Evolutionary conservation across 2,113 vertebrate species (phyloP), one percentile per base, ranked within the genome.

Genomic region (Ophthalmolycus amberensis): DNA sequence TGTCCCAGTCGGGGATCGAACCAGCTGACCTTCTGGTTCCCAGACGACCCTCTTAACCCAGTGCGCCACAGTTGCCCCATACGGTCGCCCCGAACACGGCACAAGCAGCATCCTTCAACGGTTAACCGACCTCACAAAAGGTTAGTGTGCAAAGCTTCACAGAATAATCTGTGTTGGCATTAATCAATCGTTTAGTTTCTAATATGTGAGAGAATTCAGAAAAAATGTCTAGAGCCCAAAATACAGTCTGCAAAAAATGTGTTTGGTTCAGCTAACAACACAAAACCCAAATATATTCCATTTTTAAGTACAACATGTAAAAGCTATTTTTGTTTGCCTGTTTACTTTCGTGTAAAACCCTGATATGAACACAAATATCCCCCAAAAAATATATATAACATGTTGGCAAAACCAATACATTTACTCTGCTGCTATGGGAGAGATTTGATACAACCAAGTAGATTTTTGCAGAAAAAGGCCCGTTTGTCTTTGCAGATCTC

Each of bases 401-500:
- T 16, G 5, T 40, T 25, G 6, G 66, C 1, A 70, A 48, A 46
- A 25, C 7, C 3, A 46, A 29, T 9, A 7, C 5, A 46, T 70
- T 46, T 8, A 1, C 7, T 56, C 38, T 68, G 38, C 48, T 50
- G 48, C 4, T 56, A 1, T 22, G 29, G 32, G 58, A 65, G 27
- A 29, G 3, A 75, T 69, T 40, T 71, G 0, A 60, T 80, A 37
- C 46, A 3, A 25, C n/a, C 6, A 34, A 46, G 5, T 25, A 3
- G 15, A 34, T 48, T 67, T 79, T 48, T 71, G 16, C 58, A 75
- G 75, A 85, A 77, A 3, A 66, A 69, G 64, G 52, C 56, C 44
- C 3, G 48, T 85, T 88, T 88, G 71, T 90, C 82, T 85, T 66
- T 68, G 69, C 73, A 86, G 85, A 91, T 85, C 84, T 88, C 65